Percentiles rank a stretch among this genome's conserved stretches.
These are phyloP conservation scores for Ptyas mucosa DNA, from an alignment of 2,113 vertebrate species.

Conservation along the genomic window DNA sequence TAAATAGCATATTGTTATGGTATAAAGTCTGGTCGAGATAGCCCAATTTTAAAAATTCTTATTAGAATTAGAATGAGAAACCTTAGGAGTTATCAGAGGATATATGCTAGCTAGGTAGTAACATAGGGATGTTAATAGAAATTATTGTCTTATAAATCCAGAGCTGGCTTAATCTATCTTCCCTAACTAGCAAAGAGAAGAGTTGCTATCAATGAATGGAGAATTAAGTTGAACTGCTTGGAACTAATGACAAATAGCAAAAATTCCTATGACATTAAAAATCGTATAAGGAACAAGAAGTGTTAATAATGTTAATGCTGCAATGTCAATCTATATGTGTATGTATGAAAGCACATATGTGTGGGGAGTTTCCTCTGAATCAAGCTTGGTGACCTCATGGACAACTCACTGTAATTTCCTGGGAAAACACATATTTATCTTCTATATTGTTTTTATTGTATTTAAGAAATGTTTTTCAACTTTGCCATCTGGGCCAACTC, in stretches of 20 bases:
- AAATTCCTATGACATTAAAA: not conserved
- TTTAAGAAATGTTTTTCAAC: not conserved
- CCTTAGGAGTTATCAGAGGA: not conserved
- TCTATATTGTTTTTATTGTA: not conserved
- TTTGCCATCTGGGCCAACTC: not conserved
- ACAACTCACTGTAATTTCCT: not conserved
- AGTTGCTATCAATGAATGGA: not conserved
- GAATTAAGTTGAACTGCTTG: not conserved
- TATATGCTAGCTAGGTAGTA: not conserved
- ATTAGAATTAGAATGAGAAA: not conserved
- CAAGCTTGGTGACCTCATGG: not conserved
- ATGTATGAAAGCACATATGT: not conserved
- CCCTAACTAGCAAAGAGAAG: not conserved
- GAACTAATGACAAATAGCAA: not conserved
- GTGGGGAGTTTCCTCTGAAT: not conserved
- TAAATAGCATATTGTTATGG: not conserved
- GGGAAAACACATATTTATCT: not conserved
- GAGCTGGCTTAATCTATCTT: not conserved
- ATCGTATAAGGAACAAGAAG: not conserved
- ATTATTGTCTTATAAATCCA: not conserved
- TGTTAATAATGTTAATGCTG: not conserved
- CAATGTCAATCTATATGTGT: not conserved
- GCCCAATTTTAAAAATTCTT: not conserved
- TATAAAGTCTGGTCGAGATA: not conserved
- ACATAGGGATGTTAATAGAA: not conserved